These are phyloP conservation scores for Rhizoglyphus robini DNA, from an alignment of 1,140 invertebrate genomes.

Conservation along the genomic window DNA sequence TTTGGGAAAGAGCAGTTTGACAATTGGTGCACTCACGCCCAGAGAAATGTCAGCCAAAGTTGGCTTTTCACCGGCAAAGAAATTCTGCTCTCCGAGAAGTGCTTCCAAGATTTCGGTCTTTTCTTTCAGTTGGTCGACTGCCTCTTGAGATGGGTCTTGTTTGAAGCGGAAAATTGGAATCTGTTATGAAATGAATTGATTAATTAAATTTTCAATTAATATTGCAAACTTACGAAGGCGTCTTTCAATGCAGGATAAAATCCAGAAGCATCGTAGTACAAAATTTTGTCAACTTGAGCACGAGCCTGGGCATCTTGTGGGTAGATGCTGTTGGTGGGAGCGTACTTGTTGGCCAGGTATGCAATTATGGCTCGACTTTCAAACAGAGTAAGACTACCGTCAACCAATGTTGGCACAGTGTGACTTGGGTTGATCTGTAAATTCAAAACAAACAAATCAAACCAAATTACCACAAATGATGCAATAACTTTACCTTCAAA, in stretches of 20 bases:
- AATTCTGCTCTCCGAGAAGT: constrained; percentile 26
- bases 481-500: constrained; percentile 57
- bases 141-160: background rate
- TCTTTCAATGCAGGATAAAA: constrained; percentile 33
- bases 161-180: background rate
- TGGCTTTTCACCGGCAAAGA: constrained; percentile 38
- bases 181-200: too few relatives aligned
- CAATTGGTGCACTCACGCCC: constrained; percentile 25
- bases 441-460: too few relatives aligned
- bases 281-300: constrained; percentile 52
- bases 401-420: constrained; percentile 51
- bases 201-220: too few relatives aligned
- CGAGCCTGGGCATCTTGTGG: constrained; percentile 50
- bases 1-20: constrained; percentile 29
- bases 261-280: constrained; percentile 50
- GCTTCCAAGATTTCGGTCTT: constrained; percentile 1
- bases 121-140: background rate
- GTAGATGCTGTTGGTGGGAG: constrained; percentile 48
- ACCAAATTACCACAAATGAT: too few relatives aligned
- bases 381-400: constrained; percentile 46
- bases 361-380: constrained; percentile 35
- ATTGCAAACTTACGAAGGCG: background rate
- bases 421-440: constrained; percentile 54
- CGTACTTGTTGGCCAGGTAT: constrained; percentile 38
- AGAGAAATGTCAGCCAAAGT: constrained; percentile 49